Evolutionary conservation across 2,113 vertebrate species (phyloP).

Genomic region (Piprites chloris): DNA sequence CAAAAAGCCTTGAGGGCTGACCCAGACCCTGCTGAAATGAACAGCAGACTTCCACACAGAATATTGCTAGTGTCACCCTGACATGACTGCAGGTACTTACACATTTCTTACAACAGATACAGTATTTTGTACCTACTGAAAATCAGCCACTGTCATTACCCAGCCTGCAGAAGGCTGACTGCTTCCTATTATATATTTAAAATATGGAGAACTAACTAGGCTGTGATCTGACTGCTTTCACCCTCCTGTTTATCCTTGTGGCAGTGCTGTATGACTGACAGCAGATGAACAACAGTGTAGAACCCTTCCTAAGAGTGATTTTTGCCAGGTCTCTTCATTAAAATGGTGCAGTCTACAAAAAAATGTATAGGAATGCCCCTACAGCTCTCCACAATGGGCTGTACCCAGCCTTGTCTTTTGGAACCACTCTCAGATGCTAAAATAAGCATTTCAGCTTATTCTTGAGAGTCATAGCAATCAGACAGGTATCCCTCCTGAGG

Average conservation of each 20-base stretch:
- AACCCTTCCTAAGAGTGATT: background rate
- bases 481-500: background rate
- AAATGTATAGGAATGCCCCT: background rate
- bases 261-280: background rate
- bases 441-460: background rate
- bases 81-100: background rate
- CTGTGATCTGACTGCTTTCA: background rate
- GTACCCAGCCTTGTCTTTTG: background rate
- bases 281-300: background rate
- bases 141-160: background rate
- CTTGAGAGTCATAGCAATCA: background rate
- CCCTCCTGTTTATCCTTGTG: background rate
- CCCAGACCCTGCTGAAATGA: background rate
- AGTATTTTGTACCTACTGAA: background rate
- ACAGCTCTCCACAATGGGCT: background rate
- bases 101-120: background rate
- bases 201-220: background rate
- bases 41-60: background rate
- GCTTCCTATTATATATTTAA: background rate
- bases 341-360: background rate
- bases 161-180: background rate
- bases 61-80: background rate
- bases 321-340: background rate
- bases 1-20: background rate
- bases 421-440: background rate